Evolutionary conservation across 1,140 invertebrate genomes (phyloP), one percentile per base, ranked within the genome.

Genomic region (Macrotrachela quadricornifera): DNA sequence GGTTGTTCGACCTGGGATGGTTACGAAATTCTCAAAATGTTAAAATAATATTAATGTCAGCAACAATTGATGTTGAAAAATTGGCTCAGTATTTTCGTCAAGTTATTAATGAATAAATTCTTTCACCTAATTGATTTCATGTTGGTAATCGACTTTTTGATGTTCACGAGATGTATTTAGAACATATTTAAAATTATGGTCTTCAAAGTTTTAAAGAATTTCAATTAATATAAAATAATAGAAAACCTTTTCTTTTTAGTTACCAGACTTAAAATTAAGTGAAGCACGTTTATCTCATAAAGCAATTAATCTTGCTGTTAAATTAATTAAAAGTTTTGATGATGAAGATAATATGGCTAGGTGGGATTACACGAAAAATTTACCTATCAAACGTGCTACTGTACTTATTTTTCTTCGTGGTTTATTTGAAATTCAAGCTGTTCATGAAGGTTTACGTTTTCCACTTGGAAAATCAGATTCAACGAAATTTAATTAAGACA

Each of bases 351-450:
- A 55, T 55, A 49, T 21, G 11, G 18, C 6, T n/a, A 12, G 38
- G 9, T 17, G 37, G 51, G 56, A 51, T 59, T 43, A 58, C 59
- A 59, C 51, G 59, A 46, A 36, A 42, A 51, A 56, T 43, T 52
- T 57, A 16, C 36, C 50, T 63, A 55, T 60, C 74, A 57, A 62
- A 1, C 56, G 69, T 57, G 75, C 80, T 6, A 77, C 80, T 17
- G 80, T 88, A 18, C 70, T 92, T 0, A 75, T 90, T 57, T 92
- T 91, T 51, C 45, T 58, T 51, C 30, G 36, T 57, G 61, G 63
- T 45, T 57, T 84, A 43, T 65, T 74, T 60, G 38, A 63, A 46
- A 62, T 63, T 36, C 43, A 54, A 39, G 41, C 52, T 30, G 46
- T 63, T 21, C 49, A 56, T 15, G 52, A 59, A 12, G 43, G 49